These are phyloP conservation scores for Malurus leucopterus DNA, from an alignment of 2,797 vertebrate genomes.

Conservation along the genomic window DNA sequence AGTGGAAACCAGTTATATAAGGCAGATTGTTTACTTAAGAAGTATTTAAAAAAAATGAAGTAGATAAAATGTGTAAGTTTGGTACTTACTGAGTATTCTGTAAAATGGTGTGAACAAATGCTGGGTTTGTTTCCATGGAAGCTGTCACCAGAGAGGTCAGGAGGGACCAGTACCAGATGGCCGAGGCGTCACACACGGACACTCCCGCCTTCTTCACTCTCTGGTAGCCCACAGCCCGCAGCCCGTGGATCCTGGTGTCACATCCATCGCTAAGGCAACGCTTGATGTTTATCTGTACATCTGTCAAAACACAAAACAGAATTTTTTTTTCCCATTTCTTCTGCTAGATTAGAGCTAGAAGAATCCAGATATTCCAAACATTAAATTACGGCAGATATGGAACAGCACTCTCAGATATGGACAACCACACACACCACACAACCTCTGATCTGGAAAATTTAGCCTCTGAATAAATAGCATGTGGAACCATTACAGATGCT, in stretches of 20 bases:
- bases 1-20: background rate
- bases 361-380: background rate
- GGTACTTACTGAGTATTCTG: slow-evolving; percentile 91
- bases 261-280: slow-evolving; percentile 95
- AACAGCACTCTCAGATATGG: background rate
- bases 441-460: background rate
- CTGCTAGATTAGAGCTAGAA: background rate
- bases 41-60: background rate
- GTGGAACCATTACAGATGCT: background rate
- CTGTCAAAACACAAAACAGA: slow-evolving; percentile 65
- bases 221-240: slow-evolving; percentile 91
- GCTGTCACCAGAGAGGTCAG: slow-evolving; percentile 94
- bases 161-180: slow-evolving; percentile 97
- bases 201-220: slow-evolving; percentile 89
- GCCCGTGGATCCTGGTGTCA: slow-evolving; percentile 93
- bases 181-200: slow-evolving; percentile 93
- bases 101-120: slow-evolving; percentile 89
- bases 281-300: slow-evolving; percentile 98
- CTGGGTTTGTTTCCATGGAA: slow-evolving; percentile 95
- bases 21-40: background rate
- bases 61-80: background rate
- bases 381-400: background rate
- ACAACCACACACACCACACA: background rate
- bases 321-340: background rate
- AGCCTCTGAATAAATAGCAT: background rate